These are phyloP conservation scores for Malacosoma neustria DNA, from an alignment of 2,888 invertebrate species.

Conservation along the genomic window DNA sequence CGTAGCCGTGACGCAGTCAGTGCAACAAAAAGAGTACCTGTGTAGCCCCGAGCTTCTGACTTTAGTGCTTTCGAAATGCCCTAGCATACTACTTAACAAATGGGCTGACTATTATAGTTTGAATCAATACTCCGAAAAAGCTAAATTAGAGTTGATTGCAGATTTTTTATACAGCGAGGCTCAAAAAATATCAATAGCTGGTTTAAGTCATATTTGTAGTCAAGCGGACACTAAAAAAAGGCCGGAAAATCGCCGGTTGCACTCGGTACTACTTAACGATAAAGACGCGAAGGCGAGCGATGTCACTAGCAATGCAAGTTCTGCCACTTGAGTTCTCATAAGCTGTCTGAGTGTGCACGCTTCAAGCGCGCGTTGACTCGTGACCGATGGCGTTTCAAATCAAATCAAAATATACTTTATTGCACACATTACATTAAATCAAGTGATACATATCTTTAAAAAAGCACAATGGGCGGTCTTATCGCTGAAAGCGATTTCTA, in stretches of 20 bases:
- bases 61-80: background rate
- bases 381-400: background rate
- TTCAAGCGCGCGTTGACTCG: background rate
- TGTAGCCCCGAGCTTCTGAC: background rate
- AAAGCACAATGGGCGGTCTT: too few species aligned
- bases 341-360: background rate
- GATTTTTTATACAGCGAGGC: background rate
- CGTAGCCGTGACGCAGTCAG: background rate
- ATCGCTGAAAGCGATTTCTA: too few species aligned
- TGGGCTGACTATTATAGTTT: background rate
- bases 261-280: background rate
- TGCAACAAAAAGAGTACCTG: background rate
- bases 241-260: background rate
- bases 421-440: too few species aligned
- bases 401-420: too few species aligned
- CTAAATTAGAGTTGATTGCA: background rate
- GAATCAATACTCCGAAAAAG: background rate
- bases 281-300: background rate
- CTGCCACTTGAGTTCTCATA: background rate
- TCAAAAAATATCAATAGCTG: background rate
- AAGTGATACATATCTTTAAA: too few species aligned
- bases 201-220: background rate
- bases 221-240: background rate
- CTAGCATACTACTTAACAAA: background rate
- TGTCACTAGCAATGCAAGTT: background rate